Conservation (phyloP, 2,113 vertebrate genomes). For the Barbus barbus region DNA sequence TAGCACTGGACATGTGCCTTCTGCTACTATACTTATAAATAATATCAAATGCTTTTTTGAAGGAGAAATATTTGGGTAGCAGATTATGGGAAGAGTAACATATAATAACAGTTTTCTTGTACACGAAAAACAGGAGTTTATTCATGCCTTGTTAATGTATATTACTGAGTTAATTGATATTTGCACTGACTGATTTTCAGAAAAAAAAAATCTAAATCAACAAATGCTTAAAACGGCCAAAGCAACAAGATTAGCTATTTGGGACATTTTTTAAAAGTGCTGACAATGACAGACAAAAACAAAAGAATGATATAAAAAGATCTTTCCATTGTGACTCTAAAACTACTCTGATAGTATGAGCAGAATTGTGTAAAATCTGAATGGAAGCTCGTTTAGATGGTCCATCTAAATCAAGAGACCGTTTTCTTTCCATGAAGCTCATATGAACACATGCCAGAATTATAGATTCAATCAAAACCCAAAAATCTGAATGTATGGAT, state of each 20-base stretch:
- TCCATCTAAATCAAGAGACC: not conserved
- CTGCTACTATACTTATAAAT: constrained; percentile 21
- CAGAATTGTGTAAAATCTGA: not conserved
- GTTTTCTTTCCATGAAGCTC: not conserved
- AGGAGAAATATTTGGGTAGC: not conserved
- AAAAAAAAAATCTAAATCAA: not conserved
- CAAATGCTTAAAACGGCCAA: not conserved
- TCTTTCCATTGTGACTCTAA: not conserved
- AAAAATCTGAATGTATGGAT: not conserved
- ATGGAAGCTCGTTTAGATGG: not conserved
- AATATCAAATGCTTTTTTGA: not conserved
- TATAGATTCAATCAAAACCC: not conserved
- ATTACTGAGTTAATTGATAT: constrained; percentile 10
- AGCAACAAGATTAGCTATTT: not conserved
- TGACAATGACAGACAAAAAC: constrained; percentile 1
- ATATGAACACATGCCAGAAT: not conserved
- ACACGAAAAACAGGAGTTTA: constrained; percentile 15
- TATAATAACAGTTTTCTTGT: not conserved
- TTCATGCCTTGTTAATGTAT: constrained; percentile 10
- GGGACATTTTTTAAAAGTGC: not conserved
- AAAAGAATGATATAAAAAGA: not conserved
- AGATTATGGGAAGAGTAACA: constrained; percentile 3
- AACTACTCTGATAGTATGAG: not conserved
- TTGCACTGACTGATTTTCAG: not conserved
- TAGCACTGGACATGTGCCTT: not conserved